These are phyloP conservation scores for Aphidius colemani DNA, from an alignment of 2,888 invertebrate genomes.

Conservation along the genomic window DNA sequence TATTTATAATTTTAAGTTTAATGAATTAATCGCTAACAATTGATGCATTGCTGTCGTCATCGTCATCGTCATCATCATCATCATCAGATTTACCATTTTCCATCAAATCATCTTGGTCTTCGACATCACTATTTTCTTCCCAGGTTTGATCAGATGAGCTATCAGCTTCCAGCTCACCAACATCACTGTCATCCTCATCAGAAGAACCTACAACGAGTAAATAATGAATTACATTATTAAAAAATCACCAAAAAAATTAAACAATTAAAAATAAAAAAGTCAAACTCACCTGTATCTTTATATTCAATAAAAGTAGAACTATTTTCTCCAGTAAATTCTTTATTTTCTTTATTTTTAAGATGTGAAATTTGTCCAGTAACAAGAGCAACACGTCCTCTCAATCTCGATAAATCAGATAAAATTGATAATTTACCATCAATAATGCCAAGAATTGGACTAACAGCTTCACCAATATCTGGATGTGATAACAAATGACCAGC, in stretches of 20 bases:
- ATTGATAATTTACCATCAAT: conserved; percentile 65
- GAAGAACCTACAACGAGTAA: conserved; percentile 47
- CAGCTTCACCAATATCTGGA: conserved; percentile 64
- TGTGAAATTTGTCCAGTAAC: conserved; percentile 64
- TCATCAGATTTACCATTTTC: conserved; percentile 48
- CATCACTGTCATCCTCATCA: conserved; percentile 48
- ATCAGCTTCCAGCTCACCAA: conserved; percentile 48
- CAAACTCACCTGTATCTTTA: conserved; percentile 63
- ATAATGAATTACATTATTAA: background rate
- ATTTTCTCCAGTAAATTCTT: conserved; percentile 53
- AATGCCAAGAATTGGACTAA: conserved; percentile 65
- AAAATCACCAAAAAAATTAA: background rate
- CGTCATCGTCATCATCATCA: conserved; percentile 16
- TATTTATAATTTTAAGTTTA: background rate
- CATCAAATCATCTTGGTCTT: conserved; percentile 44
- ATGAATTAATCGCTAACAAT: conserved; percentile 12
- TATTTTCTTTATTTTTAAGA: conserved; percentile 57
- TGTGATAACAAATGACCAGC: conserved; percentile 68
- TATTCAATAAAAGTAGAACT: conserved; percentile 42
- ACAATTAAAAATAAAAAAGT: conserved; percentile 10
- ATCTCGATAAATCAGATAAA: conserved; percentile 63
- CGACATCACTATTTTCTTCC: conserved; percentile 54
- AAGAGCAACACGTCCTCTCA: conserved; percentile 68
- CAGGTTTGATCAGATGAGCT: conserved; percentile 56
- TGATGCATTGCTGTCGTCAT: conserved; percentile 44